A percentile compares a stretch with the other conserved stretches of the same genome.
These are phyloP conservation scores for Antheraea pernyi DNA, from an alignment of 1,140 invertebrate genomes.

Conservation along the genomic window DNA sequence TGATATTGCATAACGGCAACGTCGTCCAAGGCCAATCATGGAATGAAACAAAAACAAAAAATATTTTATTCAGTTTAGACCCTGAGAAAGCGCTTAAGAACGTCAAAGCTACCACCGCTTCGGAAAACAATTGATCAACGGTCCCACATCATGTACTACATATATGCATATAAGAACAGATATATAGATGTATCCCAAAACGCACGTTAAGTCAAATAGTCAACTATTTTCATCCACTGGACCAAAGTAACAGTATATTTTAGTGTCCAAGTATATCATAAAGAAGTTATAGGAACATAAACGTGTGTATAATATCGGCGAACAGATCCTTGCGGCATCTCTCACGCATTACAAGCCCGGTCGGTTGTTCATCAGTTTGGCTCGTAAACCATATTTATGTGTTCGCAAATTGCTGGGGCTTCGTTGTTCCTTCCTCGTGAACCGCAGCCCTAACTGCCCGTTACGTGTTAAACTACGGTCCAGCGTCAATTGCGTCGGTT, in stretches of 20 bases:
- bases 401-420: conserved; percentile 33
- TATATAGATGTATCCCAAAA: too few species aligned
- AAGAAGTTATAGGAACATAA: neutral
- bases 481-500: neutral
- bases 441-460: conserved; percentile 17
- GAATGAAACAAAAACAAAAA: too few species aligned
- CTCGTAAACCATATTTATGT: conserved; percentile 37
- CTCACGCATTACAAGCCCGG: neutral
- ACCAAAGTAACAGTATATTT: neutral
- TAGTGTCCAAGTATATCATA: neutral
- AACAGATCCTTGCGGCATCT: neutral
- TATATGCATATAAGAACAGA: too few species aligned
- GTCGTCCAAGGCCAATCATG: too few species aligned
- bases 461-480: conserved; percentile 5
- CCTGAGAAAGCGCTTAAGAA: too few species aligned
- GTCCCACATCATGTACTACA: too few species aligned
- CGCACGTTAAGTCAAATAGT: too few species aligned
- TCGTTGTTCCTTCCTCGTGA: conserved; percentile 24
- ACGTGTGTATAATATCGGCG: neutral
- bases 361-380: conserved; percentile 20
- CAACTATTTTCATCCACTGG: neutral
- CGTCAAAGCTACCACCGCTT: too few species aligned
- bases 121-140: too few species aligned
- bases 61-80: too few species aligned
- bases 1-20: too few species aligned